A percentile compares a stretch with the other conserved stretches of the same genome.
These are phyloP conservation scores for Sarcophaga variegata DNA, from an alignment of 2,888 invertebrate species.

Conservation along the genomic window DNA sequence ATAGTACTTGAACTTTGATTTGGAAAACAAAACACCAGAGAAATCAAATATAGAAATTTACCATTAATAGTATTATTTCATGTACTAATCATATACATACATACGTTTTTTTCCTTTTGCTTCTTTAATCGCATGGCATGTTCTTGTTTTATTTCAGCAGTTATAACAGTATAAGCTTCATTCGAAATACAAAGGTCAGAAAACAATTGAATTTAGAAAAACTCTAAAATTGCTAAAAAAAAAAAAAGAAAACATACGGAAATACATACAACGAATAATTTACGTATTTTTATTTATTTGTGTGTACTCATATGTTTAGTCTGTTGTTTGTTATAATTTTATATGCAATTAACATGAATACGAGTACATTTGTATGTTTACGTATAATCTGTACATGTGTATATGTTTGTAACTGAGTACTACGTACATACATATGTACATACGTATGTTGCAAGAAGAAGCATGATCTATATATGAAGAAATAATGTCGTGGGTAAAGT, in stretches of 20 bases:
- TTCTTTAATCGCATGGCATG: background rate
- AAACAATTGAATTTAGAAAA: slow-evolving; percentile 41
- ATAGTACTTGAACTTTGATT: slow-evolving; percentile 62
- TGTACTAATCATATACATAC: background rate
- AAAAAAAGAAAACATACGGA: background rate
- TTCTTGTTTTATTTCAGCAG: slow-evolving; percentile 3
- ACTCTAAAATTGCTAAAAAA: slow-evolving; percentile 32
- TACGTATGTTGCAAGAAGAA: no score
- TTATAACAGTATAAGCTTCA: slow-evolving; percentile 54
- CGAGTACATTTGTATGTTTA: no score
- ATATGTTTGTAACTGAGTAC: no score
- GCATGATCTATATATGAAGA: no score
- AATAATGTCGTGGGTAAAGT: no score
- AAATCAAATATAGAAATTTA: slow-evolving; percentile 42
- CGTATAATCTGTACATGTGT: no score
- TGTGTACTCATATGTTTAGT: no score
- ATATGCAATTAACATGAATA: no score
- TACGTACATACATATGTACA: no score
- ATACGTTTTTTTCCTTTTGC: background rate
- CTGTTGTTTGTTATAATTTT: no score
- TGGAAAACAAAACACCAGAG: slow-evolving; percentile 17
- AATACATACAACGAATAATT: background rate
- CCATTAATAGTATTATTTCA: slow-evolving; percentile 11
- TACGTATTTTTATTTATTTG: no score
- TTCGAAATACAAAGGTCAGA: slow-evolving; percentile 63